Base-by-base conservation (phyloP, 2,888 invertebrate species). In the Epirrita christyi region DNA sequence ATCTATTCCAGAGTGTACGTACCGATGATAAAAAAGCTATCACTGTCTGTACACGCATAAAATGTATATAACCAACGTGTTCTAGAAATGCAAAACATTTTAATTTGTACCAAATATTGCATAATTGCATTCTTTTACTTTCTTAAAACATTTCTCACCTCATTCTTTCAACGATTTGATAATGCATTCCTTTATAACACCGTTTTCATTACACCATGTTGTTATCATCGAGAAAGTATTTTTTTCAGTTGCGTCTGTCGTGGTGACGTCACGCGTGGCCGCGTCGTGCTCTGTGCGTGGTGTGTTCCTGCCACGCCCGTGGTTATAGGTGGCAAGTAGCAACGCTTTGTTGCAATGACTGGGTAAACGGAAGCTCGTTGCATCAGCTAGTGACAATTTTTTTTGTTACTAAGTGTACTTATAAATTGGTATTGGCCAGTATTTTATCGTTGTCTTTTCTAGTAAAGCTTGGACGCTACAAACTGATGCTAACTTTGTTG, bases 241-340 rank as follows among this genome's bases (percentile, higher is more conserved):
- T 45, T 58, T 66, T 66, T 67, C 59, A 60, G 21, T 2, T 4
- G 61, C 40, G 27, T 34, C 6, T 45, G n/a, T n/a, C 60, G 6
- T 8, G 21, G 2, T 61, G 73, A 72, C 76, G 72, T 71, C 70
- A 71, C 55, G 48, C 75, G 71, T 76, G 75, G 7, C 29, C 8
- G 32, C 27, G 48, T 27, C 72, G 70, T 76, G 75, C 29, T 42
- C 40, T 6, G 53, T n/a, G 55, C 67, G 64, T 73, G 72, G 29
- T 47, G 49, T 13, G 21, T 0, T 11, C 10, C 27, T 54, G 66
- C 42, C 64, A 55, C 60, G 14, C 61, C 58, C 58, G 57, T 59
- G 43, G 2, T 15, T 32, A 2, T 9, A 9, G 1, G 2, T 9
- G 8, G 13, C 11, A n/a, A 5, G 29, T 44, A 7, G 4, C 36